These are phyloP conservation scores for Corapipo altera DNA, from an alignment of 2,113 vertebrate genomes.

Conservation along the genomic window DNA sequence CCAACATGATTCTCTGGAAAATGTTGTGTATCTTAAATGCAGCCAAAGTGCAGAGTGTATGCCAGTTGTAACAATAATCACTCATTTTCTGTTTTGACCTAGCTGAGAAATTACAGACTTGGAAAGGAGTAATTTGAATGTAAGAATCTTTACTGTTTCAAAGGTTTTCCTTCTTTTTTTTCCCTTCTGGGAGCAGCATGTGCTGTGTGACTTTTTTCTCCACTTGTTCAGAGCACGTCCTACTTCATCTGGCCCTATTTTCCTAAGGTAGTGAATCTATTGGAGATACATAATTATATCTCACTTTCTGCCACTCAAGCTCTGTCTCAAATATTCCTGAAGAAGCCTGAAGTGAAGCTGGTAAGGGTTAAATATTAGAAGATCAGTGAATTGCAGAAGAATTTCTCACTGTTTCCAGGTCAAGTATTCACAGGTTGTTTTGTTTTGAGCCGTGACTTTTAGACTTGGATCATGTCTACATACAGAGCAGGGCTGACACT, in stretches of 20 bases:
- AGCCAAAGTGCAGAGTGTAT: slow-evolving; percentile 58
- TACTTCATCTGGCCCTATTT: background rate
- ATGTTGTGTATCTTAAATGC: slow-evolving; percentile 60
- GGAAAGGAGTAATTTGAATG: slow-evolving; percentile 35
- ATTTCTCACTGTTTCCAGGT: slow-evolving; percentile 47
- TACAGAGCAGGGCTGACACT: background rate
- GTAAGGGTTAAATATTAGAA: slow-evolving; percentile 18
- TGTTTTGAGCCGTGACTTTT: slow-evolving; percentile 46
- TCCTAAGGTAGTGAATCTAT: background rate
- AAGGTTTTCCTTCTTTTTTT: slow-evolving; percentile 22
- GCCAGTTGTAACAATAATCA: slow-evolving; percentile 67
- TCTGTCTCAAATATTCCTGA: background rate
- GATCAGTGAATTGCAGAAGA: background rate
- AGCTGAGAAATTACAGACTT: slow-evolving; percentile 60
- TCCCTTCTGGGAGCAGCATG: background rate
- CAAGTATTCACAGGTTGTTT: slow-evolving; percentile 51
- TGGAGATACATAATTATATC: background rate
- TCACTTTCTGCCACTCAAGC: background rate
- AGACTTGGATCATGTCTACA: slow-evolving; percentile 33
- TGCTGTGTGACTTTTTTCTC: background rate
- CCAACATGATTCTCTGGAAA: slow-evolving; percentile 45
- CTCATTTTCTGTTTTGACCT: slow-evolving; percentile 67
- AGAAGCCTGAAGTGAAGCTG: background rate
- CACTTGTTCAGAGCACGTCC: background rate
- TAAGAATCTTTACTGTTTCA: slow-evolving; percentile 39